Percentiles rank a stretch among this genome's conserved stretches.
These are phyloP conservation scores for Pristionchus arcanus DNA, from an alignment of 2,888 invertebrate species.

Conservation along the genomic window DNA sequence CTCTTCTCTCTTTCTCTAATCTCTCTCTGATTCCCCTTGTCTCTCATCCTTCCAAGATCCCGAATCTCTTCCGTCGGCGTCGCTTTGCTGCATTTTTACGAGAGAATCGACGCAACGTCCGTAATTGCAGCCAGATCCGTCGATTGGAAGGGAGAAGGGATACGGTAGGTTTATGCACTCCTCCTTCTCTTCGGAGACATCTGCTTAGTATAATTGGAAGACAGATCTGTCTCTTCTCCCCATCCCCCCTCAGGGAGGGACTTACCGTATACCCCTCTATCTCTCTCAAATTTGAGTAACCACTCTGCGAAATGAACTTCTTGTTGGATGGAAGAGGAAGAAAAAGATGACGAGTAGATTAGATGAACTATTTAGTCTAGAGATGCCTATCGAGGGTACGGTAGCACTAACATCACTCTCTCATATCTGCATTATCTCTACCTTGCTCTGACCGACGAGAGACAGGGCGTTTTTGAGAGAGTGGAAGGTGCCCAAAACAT, in stretches of 20 bases:
- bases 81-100: constrained; percentile 24
- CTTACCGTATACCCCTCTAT: neutral
- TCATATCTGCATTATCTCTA: neutral
- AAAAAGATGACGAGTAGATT: constrained; percentile 37
- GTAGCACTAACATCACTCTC: neutral
- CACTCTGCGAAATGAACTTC: constrained; percentile 33
- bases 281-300: neutral
- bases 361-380: constrained; percentile 2
- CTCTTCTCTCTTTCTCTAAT: constrained; percentile 14
- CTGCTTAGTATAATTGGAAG: constrained; percentile 48
- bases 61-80: constrained; percentile 22
- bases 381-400: constrained; percentile 13
- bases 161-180: constrained; percentile 17
- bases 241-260: neutral
- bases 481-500: neutral
- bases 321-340: neutral
- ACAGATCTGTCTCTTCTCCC: neutral
- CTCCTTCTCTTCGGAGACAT: neutral
- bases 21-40: constrained; percentile 6
- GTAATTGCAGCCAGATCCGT: constrained; percentile 10
- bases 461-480: neutral
- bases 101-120: neutral
- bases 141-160: neutral
- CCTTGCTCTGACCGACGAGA: too few relatives aligned
- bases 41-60: constrained; percentile 7